Conservation (phyloP, 1,140 invertebrate genomes). For the Halesus radiatus region DNA sequence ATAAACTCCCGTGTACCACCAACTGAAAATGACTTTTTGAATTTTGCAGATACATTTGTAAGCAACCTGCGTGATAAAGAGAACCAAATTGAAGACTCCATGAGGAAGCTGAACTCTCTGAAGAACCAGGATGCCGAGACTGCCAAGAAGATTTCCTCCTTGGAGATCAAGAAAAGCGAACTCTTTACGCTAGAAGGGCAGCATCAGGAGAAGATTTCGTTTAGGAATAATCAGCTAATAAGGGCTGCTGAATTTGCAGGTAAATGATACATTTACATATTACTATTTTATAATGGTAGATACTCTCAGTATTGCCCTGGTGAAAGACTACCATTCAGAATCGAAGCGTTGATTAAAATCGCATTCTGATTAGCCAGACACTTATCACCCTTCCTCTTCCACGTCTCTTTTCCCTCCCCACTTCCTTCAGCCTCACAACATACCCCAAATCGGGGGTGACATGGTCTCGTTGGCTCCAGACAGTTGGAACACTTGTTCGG, state of each 20-base stretch:
- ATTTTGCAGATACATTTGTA: conserved; percentile 55
- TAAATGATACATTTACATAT: conserved; percentile 58
- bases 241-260: conserved; percentile 65
- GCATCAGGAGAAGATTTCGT: conserved; percentile 67
- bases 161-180: conserved; percentile 66
- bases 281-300: no score
- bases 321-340: no score
- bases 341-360: no score
- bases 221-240: conserved; percentile 63
- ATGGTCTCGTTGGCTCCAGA: no score
- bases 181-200: conserved; percentile 65
- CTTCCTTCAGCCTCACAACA: no score
- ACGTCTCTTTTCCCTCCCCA: no score
- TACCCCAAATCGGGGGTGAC: no score
- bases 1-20: no score
- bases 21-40: neutral
- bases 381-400: no score
- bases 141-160: conserved; percentile 64
- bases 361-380: no score
- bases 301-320: no score
- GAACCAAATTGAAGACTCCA: conserved; percentile 63
- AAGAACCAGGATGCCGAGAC: conserved; percentile 66
- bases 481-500: no score
- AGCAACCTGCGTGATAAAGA: conserved; percentile 64
- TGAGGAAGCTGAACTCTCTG: conserved; percentile 63